Evolutionary conservation across 2,113 vertebrate species (phyloP).

Genomic region (Pyrgilauda ruficollis): DNA sequence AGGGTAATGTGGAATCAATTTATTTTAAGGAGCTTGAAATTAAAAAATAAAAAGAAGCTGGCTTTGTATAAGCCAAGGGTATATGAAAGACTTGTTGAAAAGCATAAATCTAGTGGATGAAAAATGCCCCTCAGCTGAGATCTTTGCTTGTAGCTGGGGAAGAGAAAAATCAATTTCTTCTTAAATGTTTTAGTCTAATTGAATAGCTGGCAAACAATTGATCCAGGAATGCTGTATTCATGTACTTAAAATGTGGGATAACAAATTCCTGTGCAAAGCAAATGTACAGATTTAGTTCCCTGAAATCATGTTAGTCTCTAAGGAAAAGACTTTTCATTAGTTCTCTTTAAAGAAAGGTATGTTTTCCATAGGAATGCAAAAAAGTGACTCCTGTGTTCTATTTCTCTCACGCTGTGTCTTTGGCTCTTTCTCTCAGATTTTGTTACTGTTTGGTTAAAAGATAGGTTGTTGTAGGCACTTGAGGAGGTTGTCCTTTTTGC

Average conservation of each 20-base stretch:
- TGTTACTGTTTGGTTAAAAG: neutral
- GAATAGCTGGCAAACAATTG: constrained; percentile 20
- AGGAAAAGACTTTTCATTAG: neutral
- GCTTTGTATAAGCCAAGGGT: neutral
- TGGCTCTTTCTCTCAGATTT: neutral
- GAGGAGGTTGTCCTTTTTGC: neutral
- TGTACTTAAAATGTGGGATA: neutral
- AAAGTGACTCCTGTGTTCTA: neutral
- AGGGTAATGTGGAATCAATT: neutral
- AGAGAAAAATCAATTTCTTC: constrained; percentile 1
- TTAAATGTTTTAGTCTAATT: neutral
- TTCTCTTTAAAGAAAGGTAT: neutral
- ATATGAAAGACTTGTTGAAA: neutral
- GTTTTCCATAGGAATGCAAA: neutral
- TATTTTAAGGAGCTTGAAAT: neutral
- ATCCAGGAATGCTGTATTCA: neutral
- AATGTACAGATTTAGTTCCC: neutral
- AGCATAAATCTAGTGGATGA: neutral
- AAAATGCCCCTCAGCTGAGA: neutral
- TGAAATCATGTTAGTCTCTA: neutral
- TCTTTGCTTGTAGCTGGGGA: neutral
- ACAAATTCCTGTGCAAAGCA: neutral
- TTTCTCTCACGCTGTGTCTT: neutral
- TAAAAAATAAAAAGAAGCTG: neutral
- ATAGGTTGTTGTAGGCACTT: neutral